These are phyloP conservation scores for Hemaris fuciformis DNA, from an alignment of 2,888 invertebrate genomes.

Conservation along the genomic window DNA sequence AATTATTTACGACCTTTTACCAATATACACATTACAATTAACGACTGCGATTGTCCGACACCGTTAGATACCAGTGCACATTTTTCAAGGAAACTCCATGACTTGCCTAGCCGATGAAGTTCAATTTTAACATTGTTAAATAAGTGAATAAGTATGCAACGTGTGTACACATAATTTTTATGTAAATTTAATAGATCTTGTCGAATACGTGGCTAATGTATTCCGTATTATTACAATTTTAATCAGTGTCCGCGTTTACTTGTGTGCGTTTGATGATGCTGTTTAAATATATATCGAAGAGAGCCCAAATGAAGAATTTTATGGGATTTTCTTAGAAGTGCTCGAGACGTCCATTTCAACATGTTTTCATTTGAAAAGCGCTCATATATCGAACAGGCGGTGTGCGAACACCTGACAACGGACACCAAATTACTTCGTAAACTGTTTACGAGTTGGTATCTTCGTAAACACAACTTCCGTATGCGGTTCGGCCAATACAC, in stretches of 20 bases:
- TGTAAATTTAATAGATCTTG: conserved; percentile 21
- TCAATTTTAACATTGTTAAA: conserved; percentile 5
- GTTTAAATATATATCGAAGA: neutral
- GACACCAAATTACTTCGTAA: conserved; percentile 25
- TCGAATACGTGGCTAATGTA: conserved; percentile 2
- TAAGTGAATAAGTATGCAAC: conserved; percentile 21
- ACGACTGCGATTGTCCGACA: conserved; percentile 2
- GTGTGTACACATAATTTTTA: conserved; percentile 22
- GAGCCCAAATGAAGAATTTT: conserved; percentile 8
- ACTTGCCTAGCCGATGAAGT: conserved; percentile 10
- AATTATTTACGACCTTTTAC: conserved; percentile 36
- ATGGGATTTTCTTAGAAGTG: conserved; percentile 1
- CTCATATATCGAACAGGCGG: conserved; percentile 21
- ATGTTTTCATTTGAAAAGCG: conserved; percentile 23
- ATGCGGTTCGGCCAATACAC: conserved; percentile 43
- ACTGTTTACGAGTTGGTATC: conserved; percentile 38
- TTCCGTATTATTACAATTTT: conserved; percentile 6
- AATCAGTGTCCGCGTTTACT: neutral
- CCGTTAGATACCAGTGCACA: neutral
- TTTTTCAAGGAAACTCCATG: conserved; percentile 10
- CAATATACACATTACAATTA: conserved; percentile 14
- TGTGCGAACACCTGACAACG: conserved; percentile 18
- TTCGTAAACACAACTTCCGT: conserved; percentile 37
- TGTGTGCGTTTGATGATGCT: neutral
- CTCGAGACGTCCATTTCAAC: conserved; percentile 17